Conservation (phyloP, 2,888 invertebrate species). For the Xanthorhoe spadicearia region DNA sequence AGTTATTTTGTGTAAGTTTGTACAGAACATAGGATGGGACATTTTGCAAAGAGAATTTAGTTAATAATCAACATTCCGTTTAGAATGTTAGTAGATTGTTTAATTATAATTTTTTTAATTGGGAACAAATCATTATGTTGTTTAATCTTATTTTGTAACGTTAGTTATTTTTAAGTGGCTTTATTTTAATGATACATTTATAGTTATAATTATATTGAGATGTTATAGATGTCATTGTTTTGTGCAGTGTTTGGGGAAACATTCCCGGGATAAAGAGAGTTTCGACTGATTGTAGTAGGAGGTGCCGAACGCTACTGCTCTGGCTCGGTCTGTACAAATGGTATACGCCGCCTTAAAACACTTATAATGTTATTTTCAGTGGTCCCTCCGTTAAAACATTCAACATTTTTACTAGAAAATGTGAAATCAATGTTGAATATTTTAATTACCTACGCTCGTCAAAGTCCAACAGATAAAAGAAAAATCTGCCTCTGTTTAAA, state of each 20-base stretch:
- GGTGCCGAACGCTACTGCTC: slow-evolving; percentile 65
- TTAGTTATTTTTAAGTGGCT: slow-evolving; percentile 84
- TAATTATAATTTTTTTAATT: slow-evolving; percentile 74
- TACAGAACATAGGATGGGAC: slow-evolving; percentile 84
- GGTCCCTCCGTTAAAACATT: slow-evolving; percentile 61
- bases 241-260: slow-evolving; percentile 78
- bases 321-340: slow-evolving; percentile 81
- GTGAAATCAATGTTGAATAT: slow-evolving; percentile 53
- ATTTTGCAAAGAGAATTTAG: slow-evolving; percentile 85
- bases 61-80: slow-evolving; percentile 83
- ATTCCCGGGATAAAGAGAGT: slow-evolving; percentile 76
- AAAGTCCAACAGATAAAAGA: slow-evolving; percentile 45
- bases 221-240: slow-evolving; percentile 83
- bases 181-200: slow-evolving; percentile 78
- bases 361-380: slow-evolving; percentile 76
- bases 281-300: slow-evolving; percentile 82
- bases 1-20: slow-evolving; percentile 82
- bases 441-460: slow-evolving; percentile 47
- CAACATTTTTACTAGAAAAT: slow-evolving; percentile 42
- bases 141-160: slow-evolving; percentile 85
- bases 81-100: slow-evolving; percentile 83
- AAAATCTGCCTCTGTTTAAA: slow-evolving; percentile 60
- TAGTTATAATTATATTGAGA: slow-evolving; percentile 81
- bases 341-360: slow-evolving; percentile 83
- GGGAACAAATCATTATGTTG: slow-evolving; percentile 85